Evolutionary conservation across 2,888 invertebrate genomes (phyloP), one percentile per base, ranked within the genome.

Genomic region (Ptilodon capucinus): DNA sequence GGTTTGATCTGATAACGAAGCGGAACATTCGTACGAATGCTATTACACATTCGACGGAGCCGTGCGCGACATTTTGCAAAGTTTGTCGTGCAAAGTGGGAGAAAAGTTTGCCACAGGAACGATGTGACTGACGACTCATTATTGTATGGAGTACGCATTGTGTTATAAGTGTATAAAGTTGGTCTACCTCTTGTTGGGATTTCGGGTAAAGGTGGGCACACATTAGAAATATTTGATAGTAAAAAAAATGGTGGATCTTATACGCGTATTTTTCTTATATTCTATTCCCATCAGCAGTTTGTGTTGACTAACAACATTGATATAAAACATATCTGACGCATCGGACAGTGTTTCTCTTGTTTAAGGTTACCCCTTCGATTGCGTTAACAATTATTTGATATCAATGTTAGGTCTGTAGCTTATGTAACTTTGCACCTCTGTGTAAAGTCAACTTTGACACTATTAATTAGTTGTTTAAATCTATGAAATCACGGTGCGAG

Each of bases 1-100:
- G 57, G 60, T 64, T 59, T 57, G 54, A 57, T 58, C 51, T 60
- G 58, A 62, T 73, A 75, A 71, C 65, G 64, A 74, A 70, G 64
- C 58, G 35, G 42, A 21, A 34, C 38, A 19, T 38, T 38, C 7
- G 38, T 19, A 38, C 38, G n/a, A 19, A 19, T 38, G 38, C 1
- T 19, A 8, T 51, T 44, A 45, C 36, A 41, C 40, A 32, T 38
- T 25, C 25, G 5, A 32, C 40, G 8, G 38, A 40, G 44, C 58
- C 48, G 48, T 46, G 40, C 40, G 42, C 34, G 34, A 13, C 19
- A 38, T 48, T 58, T 54, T 51, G 18, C 40, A 47, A 48, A 67
- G 51, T 56, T 56, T 41, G 44, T 42, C 50, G 34, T 45, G 42
- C 44, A 52, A 56, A 64, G 45, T 58, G 54, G 64, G 58, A 51